These are phyloP conservation scores for Aphaenogaster floridana DNA, from an alignment of 1,140 invertebrate species.

Conservation along the genomic window DNA sequence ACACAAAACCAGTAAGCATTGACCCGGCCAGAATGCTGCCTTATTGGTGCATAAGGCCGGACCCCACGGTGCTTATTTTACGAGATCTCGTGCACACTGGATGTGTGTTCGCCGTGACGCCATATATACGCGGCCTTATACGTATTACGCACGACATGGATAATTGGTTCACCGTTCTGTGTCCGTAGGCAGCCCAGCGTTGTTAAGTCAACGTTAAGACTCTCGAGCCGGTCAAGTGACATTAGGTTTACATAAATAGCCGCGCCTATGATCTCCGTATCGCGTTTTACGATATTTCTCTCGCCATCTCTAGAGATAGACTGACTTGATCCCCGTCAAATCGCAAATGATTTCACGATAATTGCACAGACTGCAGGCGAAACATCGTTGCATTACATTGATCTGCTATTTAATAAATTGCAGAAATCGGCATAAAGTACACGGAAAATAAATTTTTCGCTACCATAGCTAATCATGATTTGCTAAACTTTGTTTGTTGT, in stretches of 20 bases:
- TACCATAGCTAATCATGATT: too few relatives aligned
- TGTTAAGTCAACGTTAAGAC: conserved; percentile 62
- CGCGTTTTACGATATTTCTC: conserved; percentile 11
- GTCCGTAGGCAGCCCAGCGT: conserved; percentile 59
- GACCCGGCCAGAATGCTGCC: conserved; percentile 83
- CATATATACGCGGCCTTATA: conserved; percentile 64
- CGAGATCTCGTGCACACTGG: conserved; percentile 69
- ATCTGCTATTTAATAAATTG: not conserved
- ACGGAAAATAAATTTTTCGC: too few relatives aligned
- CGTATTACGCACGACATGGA: conserved; percentile 61
- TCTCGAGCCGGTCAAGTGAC: conserved; percentile 40
- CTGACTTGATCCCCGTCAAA: conserved; percentile 2
- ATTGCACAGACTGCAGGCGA: not conserved
- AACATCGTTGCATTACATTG: not conserved
- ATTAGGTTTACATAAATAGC: conserved; percentile 51
- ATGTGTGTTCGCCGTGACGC: conserved; percentile 54
- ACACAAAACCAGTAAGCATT: conserved; percentile 85
- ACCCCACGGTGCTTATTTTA: conserved; percentile 82
- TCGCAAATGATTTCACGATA: conserved; percentile 14
- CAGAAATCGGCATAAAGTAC: not conserved
- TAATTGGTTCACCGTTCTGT: conserved; percentile 70
- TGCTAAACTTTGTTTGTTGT: too few relatives aligned
- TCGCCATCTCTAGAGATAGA: not conserved
- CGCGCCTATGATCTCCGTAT: conserved; percentile 33
- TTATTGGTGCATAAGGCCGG: conserved; percentile 80